Evolutionary conservation across 1,140 invertebrate genomes (phyloP).

Genomic region (Phortica variegata): DNA sequence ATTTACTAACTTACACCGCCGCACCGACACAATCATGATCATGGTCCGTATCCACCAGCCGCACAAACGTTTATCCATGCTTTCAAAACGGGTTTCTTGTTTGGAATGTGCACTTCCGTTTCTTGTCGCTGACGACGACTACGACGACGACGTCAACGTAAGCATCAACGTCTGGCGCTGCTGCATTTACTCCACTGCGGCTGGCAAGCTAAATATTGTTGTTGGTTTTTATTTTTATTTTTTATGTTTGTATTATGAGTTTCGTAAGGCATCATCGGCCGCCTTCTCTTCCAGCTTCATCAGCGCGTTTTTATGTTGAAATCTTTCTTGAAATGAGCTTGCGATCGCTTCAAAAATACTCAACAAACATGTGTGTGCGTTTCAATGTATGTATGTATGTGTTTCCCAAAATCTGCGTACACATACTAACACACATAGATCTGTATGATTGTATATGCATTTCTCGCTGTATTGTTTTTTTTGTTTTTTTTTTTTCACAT

Average conservation of each 20-base stretch:
- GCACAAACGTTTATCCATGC: conserved; percentile 2
- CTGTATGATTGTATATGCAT: conserved; percentile 12
- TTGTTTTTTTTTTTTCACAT: conserved; percentile 44
- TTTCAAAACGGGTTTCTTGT: conserved; percentile 46
- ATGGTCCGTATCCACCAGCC: too few species aligned
- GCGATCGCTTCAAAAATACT: conserved; percentile 14
- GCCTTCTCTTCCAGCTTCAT: conserved; percentile 27
- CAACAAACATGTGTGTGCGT: background rate
- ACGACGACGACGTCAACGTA: conserved; percentile 5
- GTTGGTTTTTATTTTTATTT: conserved; percentile 47
- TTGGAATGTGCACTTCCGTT: conserved; percentile 56
- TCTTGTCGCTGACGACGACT: conserved; percentile 21
- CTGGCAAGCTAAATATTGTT: conserved; percentile 37
- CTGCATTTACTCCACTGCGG: conserved; percentile 21
- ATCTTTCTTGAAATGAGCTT: conserved; percentile 24
- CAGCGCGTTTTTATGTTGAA: conserved; percentile 40
- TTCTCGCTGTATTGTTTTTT: too few species aligned
- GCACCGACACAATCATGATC: too few species aligned
- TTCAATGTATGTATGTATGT: conserved; percentile 5
- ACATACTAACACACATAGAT: too few species aligned
- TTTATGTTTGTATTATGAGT: too few species aligned
- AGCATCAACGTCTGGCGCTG: conserved; percentile 1
- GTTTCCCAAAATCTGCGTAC: too few species aligned
- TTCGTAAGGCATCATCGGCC: conserved; percentile 35
- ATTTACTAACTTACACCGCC: conserved; percentile 38